A percentile compares a stretch with the other conserved stretches of the same genome.
These are phyloP conservation scores for Nothocercus julius DNA, from an alignment of 2,113 vertebrate species.

Conservation along the genomic window DNA sequence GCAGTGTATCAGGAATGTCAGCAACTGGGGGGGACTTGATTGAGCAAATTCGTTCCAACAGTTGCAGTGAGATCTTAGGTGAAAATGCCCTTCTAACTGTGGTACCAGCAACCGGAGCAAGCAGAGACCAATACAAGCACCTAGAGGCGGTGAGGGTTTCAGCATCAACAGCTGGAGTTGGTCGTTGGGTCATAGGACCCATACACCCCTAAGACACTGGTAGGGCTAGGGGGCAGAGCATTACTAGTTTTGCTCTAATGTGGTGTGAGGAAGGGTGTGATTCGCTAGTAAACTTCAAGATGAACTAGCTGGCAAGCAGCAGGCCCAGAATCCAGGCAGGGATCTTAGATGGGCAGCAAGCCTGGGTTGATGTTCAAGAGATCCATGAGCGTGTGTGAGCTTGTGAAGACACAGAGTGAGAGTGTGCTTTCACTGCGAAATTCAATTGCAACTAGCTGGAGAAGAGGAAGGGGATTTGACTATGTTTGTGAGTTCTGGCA, in stretches of 20 bases:
- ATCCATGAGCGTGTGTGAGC: fast-evolving
- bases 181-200: not conserved
- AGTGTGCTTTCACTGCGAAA: not conserved
- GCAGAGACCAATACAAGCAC: not conserved
- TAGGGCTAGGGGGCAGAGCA: too few relatives aligned
- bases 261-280: not conserved
- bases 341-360: not conserved
- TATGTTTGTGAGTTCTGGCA: not conserved
- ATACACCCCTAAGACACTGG: too few relatives aligned
- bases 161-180: not conserved
- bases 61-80: too few relatives aligned
- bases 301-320: not conserved
- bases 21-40: too few relatives aligned
- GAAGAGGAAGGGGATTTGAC: not conserved
- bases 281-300: not conserved
- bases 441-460: not conserved
- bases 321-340: not conserved
- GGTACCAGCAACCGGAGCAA: not conserved
- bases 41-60: too few relatives aligned
- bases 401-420: not conserved
- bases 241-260: not conserved
- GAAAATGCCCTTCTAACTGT: too few relatives aligned
- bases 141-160: not conserved
- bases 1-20: too few relatives aligned
- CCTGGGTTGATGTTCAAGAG: not conserved